A percentile compares a stretch with the other conserved stretches of the same genome.
These are phyloP conservation scores for Fulica atra DNA, from an alignment of 2,113 vertebrate species.

Conservation along the genomic window DNA sequence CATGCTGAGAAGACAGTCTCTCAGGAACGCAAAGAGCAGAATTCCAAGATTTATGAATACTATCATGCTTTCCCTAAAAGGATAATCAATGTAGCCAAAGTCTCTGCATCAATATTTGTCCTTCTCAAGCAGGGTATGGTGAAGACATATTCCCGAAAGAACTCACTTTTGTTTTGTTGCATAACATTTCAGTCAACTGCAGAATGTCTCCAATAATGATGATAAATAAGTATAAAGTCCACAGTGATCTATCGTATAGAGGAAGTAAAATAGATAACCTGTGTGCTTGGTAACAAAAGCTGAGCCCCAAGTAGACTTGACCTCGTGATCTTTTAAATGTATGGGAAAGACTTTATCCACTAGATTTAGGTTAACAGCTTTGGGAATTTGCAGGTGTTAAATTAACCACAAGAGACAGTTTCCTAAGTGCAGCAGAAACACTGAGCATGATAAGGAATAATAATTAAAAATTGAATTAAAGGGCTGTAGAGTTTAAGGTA, in stretches of 20 bases:
- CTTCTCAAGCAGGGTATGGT: neutral
- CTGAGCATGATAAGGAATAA: conserved; percentile 49
- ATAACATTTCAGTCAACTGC: conserved; percentile 30
- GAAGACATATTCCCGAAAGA: conserved; percentile 41
- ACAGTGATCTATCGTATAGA: neutral
- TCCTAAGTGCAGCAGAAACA: conserved; percentile 50
- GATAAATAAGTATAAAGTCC: conserved; percentile 13
- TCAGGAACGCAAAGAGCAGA: neutral
- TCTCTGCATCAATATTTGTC: conserved; percentile 36
- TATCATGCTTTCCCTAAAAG: conserved; percentile 39
- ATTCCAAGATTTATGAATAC: conserved; percentile 43
- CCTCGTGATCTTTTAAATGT: conserved; percentile 50
- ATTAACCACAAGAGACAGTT: conserved; percentile 56
- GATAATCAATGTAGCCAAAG: conserved; percentile 27
- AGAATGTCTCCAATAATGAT: neutral
- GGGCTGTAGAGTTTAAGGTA: neutral
- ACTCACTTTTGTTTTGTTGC: conserved; percentile 11
- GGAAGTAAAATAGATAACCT: neutral
- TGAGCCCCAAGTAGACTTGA: conserved; percentile 44
- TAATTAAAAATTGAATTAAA: conserved; percentile 58
- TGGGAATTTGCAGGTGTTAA: conserved; percentile 69
- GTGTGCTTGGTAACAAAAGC: neutral
- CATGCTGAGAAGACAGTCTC: neutral
- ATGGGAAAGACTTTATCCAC: conserved; percentile 52
- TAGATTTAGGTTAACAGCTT: conserved; percentile 62